Base-by-base conservation (phyloP, 2,797 vertebrate species). In the Coranthus polyacanthus region DNA sequence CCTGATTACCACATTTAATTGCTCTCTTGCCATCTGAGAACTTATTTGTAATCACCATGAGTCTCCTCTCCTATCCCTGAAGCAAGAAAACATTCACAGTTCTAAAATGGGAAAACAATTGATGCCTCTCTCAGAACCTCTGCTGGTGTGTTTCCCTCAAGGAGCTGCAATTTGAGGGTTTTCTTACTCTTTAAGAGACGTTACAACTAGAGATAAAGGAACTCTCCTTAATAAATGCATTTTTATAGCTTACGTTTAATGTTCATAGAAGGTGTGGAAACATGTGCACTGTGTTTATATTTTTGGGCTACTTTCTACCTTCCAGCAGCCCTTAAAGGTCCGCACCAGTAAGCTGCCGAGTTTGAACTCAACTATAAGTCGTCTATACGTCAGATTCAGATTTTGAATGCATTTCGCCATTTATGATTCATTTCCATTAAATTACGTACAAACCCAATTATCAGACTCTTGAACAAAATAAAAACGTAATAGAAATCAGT, bases 31-130 rank as follows among this genome's bases (percentile, higher is more conserved):
- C 39, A 50, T 68, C 26, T 24, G 46, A 58, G 29, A 52, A 53
- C 58, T 67, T 55, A 58, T 69, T 75, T 66, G 55, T 58, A 65
- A 65, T 58, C 52, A 37, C 36, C 20, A 16, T 5, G 29, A 60
- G 36, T 68, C 55, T 76, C n/a, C 37, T 65, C 44, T 50, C 3
- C n/a, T 26, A 1, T 26, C 32, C 72, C 71, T 3, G 6, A 46
- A 74, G 72, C 44, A n/a, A 50, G 36, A 58, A 70, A 5, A 49
- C 70, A 58, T 41, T 17, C 68, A 37, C 36, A 12, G 1, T 54
- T 68, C 74, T 76, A 64, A 67, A 75, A 68, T 15, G 16, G 50
- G 59, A 46, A 71, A 71, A 76, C 67, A 68, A 58, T 52, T 22
- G 20, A 56, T 66, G 64, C 26, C 37, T 68, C 50, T 52, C 59